Evolutionary conservation across 1,140 invertebrate genomes (phyloP).

Genomic region (Temnothorax longispinosus): DNA sequence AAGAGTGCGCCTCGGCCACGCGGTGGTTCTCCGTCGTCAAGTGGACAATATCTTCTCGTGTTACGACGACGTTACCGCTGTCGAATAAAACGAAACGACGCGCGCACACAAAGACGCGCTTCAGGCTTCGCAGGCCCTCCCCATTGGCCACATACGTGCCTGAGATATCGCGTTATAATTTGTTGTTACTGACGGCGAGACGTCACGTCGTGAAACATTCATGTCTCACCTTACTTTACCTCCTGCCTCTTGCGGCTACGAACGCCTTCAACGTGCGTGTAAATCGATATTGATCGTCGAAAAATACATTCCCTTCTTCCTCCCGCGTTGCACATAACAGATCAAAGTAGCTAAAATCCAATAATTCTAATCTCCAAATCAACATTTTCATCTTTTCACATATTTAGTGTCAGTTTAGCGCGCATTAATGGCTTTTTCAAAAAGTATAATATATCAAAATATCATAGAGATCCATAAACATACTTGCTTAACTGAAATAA

Average conservation of each 20-base stretch:
- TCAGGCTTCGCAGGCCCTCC: slow-evolving; percentile 9
- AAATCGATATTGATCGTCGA: slow-evolving; percentile 47
- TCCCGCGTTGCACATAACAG: not conserved
- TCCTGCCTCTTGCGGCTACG: not conserved
- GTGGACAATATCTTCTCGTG: slow-evolving; percentile 79
- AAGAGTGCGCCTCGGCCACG: slow-evolving; percentile 66
- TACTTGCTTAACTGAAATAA: not conserved
- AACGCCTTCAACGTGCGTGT: not conserved
- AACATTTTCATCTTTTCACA: not conserved
- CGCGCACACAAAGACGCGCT: slow-evolving; percentile 23
- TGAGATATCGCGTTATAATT: slow-evolving; percentile 69
- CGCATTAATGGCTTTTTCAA: not conserved
- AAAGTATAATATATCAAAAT: not conserved
- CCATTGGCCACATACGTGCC: not conserved
- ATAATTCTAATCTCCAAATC: not conserved
- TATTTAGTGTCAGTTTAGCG: not conserved
- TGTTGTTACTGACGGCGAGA: slow-evolving; percentile 51
- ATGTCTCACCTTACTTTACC: not conserved
- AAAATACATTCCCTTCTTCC: slow-evolving; percentile 6
- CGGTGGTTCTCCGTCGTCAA: slow-evolving; percentile 72
- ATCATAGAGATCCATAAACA: too few relatives aligned
- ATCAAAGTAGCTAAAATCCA: not conserved
- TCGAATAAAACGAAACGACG: slow-evolving; percentile 73
- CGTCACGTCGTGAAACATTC: slow-evolving; percentile 36
- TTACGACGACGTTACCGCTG: slow-evolving; percentile 76